Evolutionary conservation across 2,797 vertebrate genomes (phyloP), one percentile per base, ranked within the genome.

Genomic region (Clarias platycephalus): DNA sequence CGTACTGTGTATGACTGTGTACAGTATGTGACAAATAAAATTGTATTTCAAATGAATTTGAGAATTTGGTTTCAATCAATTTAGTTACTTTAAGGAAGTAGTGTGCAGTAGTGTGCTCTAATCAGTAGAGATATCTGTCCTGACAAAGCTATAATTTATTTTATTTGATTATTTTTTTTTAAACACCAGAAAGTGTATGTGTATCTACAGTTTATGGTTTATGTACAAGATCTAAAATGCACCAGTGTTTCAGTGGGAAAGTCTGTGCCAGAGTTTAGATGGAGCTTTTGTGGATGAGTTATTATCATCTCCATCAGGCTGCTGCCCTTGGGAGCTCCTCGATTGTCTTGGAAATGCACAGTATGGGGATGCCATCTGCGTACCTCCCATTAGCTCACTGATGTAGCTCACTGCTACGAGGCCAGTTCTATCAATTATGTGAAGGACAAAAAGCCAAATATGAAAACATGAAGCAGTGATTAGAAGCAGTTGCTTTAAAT

Each of bases 351-450:
- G 90, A 90, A 91, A 91, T 88, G 26, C 70, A 76, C 83, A 90
- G 90, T 90, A 89, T 78, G 87, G 84, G 63, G 77, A 91, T 34
- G 89, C 91, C 93, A 93, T 92, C 93, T 94, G 94, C 67, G 90
- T 87, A 87, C 85, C 31, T 40, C 63, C 75, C 78, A 82, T 85
- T 62, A 68, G 34, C 10, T 44, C 24, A 63, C 64, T 9, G 15
- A 28, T 55, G 64, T 55, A 44, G n/a, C 70, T 67, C 24, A 26
- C 31, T 66, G 63, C 12, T 24, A 12, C 4, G 28, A 28, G 28
- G 22, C n/a, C 60, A 74, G 3, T 28, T 63, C 10, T 22, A 74
- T 82, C 81, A 74, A 49, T 74, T 49, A 64, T 44, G 8, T 44
- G 24, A 64, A 64, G n/a, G 60, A 20, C 58, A 63, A 64, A 31